Base-by-base conservation (phyloP, 2,113 vertebrate species). In the Lampris incognitus region DNA sequence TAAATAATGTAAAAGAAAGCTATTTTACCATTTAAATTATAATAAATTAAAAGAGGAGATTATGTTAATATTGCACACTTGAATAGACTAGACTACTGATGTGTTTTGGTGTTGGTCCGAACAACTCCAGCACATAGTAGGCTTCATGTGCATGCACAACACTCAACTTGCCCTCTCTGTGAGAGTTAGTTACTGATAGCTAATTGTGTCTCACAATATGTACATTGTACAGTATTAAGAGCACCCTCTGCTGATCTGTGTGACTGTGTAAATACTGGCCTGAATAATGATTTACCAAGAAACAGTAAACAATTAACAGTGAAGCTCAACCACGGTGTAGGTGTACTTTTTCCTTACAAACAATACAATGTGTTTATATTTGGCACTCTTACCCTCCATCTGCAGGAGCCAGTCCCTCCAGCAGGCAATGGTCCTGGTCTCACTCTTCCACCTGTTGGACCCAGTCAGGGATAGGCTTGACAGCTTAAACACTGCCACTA, bases 401-500 rank as follows among this genome's bases (percentile, higher is more conserved):
- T 58, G n/a, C 56, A 58, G 24, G 24, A 54, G 52, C 52, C 52
- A 54, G 52, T 54, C 52, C 52, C 52, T 54, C 52, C 52, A 55
- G 52, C n/a, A 55, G 52, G 52, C 52, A 55, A 55, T 55, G 52
- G 52, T 55, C 52, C 52, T 55, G 52, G 6, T 55, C 52, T 55
- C 52, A 5, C 52, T 13, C 44, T 24, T 66, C 42, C 64, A 3
- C 13, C 44, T 66, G 7, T 49, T 46, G 0, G 64, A 66, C 24
- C 64, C 64, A 6, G 24, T 66, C 24, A 48, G 63, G 2, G 63
- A 3, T 9, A 48, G 9, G 13, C 9, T 3, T 48, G 42, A 48
- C n/a, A 44, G 63, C 63, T 66, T 66, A n/a, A 66, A 66, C 63
- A 66, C 42, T 24, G 6, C 63, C 5, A 66, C 42, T 5, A 66